These are phyloP conservation scores for Sinopyrophorus schimmeli DNA, from an alignment of 2,888 invertebrate species.

Conservation along the genomic window DNA sequence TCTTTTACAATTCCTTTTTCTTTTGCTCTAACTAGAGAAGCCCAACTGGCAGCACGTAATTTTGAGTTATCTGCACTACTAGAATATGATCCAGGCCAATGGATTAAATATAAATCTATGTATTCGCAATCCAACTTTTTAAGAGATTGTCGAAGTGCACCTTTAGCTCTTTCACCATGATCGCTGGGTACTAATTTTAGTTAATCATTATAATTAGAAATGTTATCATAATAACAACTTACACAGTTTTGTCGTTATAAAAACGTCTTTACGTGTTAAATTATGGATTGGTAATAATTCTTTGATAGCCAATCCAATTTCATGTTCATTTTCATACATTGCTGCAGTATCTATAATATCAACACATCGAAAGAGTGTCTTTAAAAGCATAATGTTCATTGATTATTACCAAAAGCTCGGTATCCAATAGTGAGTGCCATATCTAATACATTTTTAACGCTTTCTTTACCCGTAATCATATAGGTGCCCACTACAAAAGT, in stretches of 20 bases:
- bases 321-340: conserved; percentile 74
- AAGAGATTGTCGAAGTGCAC: conserved; percentile 64
- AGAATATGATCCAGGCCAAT: conserved; percentile 73
- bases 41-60: conserved; percentile 69
- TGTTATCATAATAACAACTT: neutral
- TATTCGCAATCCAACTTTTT: conserved; percentile 66
- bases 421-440: conserved; percentile 12
- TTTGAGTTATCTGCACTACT: conserved; percentile 60
- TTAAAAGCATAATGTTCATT: too few species aligned
- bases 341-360: conserved; percentile 70
- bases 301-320: conserved; percentile 68
- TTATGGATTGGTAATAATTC: conserved; percentile 68
- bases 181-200: conserved; percentile 53
- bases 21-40: conserved; percentile 65
- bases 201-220: neutral
- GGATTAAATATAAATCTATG: conserved; percentile 78
- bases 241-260: conserved; percentile 75
- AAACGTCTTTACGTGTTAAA: conserved; percentile 71
- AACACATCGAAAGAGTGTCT: neutral
- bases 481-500: conserved; percentile 14
- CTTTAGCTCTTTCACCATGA: conserved; percentile 59
- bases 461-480: conserved; percentile 6
- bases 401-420: conserved; percentile 9
- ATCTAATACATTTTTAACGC: neutral
- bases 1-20: conserved; percentile 63